phyloP scores from a whole-genome alignment of 2,797 vertebrate species.

The Falco peregrinus region DNA sequence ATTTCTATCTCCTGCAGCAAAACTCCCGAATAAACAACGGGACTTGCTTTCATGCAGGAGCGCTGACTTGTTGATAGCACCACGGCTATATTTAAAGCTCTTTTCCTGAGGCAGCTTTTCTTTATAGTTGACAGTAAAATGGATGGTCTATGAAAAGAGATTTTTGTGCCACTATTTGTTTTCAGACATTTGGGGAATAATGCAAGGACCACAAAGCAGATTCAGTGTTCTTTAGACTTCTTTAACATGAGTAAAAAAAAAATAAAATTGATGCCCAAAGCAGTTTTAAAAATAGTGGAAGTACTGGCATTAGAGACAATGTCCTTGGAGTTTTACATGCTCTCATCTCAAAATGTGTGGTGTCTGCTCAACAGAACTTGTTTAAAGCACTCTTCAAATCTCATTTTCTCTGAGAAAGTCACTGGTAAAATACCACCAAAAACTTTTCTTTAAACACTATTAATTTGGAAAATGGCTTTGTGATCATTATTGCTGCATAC shows the following conservation, averaged over 20 bases:
- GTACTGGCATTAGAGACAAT: background rate
- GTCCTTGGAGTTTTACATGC: background rate
- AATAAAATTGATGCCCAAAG: background rate
- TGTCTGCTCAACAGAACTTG: background rate
- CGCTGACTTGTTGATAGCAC: conserved; percentile 6
- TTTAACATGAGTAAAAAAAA: background rate
- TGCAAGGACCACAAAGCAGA: background rate
- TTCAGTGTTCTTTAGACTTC: background rate
- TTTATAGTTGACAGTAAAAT: conserved; percentile 26
- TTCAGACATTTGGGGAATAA: background rate
- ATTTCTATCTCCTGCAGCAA: background rate
- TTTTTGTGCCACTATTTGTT: background rate
- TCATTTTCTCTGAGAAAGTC: background rate
- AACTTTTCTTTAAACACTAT: background rate
- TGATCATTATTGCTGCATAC: background rate
- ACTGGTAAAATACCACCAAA: background rate
- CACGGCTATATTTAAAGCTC: background rate
- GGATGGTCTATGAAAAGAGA: background rate
- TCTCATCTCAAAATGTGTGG: background rate
- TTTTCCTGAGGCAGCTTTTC: conserved; percentile 8
- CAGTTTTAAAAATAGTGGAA: background rate
- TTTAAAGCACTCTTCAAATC: background rate
- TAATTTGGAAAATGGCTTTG: background rate
- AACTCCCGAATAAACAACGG: background rate
- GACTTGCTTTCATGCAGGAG: background rate